Evolutionary conservation across 2,888 invertebrate genomes (phyloP), one percentile per base, ranked within the genome.

Genomic region (Flabesymbios commensalis): DNA sequence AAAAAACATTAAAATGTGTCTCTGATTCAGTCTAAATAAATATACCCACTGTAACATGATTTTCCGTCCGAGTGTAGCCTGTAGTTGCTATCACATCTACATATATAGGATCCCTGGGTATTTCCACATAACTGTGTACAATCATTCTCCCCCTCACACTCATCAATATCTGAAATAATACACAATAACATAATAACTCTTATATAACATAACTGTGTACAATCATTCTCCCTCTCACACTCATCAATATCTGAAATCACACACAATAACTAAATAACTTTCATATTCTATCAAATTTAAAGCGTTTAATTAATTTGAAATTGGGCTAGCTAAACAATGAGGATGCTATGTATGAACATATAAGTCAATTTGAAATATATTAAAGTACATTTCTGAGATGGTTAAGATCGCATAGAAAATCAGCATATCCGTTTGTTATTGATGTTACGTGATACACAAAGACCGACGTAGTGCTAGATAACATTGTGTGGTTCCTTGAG

Each of bases 121-220:
- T 84, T 84, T 42, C 75, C 70, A 61, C 84, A 84, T 3, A 71
- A 70, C 63, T 84, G 83, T 1, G 78, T 70, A 63, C 84, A 84
- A 3, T 73, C 76, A 2, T 77, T 78, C 62, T 77, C 75, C 36
- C 59, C 57, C 2, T 60, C 45, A 63, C 84, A 84, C 71, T 83
- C 83, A 70, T 83, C 76, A 24, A 82, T 74, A 67, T 80, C 81
- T 81, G 71, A 24, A 65, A 48, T 19, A 4, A 33, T 56, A 5
- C 10, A 14, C 39, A 36, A 14, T 36, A 36, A 14, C 39, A 14
- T 36, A 36, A 36, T 10, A 36, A 36, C 10, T 36, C 39, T 36
- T n/a, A 36, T n/a, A n/a, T n/a, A n/a, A 61, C 84, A 84, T 3
- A 71, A 70, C 63, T 84, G 83, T 1, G 78, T 70, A 63, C 84